phyloP scores from a whole-genome alignment of 2,797 vertebrate species.

The Oryzias dopingdopingensis region DNA sequence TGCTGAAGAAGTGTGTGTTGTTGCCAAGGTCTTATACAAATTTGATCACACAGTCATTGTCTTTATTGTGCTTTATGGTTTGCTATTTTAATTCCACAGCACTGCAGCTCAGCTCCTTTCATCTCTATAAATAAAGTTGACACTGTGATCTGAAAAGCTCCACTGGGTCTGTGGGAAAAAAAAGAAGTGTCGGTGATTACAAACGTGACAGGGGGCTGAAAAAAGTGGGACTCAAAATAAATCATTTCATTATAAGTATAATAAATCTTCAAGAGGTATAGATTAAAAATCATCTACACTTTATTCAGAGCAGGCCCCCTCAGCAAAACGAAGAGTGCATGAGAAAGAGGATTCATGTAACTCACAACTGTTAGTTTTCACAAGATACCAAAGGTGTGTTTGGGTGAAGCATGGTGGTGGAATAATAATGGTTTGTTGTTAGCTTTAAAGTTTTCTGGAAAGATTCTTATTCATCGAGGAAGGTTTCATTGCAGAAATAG shows the following conservation, averaged over 20 bases:
- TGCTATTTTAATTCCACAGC: neutral
- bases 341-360: too few relatives aligned
- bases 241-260: neutral
- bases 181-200: too few relatives aligned
- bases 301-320: neutral
- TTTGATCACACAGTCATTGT: neutral
- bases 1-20: neutral
- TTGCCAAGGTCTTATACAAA: neutral
- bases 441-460: neutral
- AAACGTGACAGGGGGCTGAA: neutral
- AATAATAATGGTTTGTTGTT: neutral
- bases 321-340: neutral
- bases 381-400: too few relatives aligned
- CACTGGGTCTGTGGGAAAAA: neutral
- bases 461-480: too few relatives aligned
- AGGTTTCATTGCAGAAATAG: too few relatives aligned
- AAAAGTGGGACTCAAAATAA: neutral
- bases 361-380: too few relatives aligned
- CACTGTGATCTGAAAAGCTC: neutral
- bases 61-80: slow-evolving; percentile 1
- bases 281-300: neutral
- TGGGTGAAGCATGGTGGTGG: neutral
- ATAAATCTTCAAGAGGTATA: neutral
- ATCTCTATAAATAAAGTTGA: neutral
- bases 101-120: neutral